Conservation (phyloP, 2,888 invertebrate species). For the Hofmannophila pseudospretella region DNA sequence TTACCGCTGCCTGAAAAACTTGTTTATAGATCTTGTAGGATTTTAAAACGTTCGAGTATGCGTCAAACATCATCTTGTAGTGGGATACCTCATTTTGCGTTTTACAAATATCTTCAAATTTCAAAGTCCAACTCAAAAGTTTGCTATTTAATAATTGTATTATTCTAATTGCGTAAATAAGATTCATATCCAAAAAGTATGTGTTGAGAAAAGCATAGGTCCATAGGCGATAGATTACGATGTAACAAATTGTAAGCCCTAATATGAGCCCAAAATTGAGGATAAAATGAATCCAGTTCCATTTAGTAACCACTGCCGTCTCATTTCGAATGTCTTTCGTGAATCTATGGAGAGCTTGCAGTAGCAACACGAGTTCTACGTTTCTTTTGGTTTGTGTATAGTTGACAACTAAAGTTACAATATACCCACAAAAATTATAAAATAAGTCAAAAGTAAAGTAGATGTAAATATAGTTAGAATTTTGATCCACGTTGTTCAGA, state of each 20-base stretch:
- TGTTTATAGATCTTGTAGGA: conserved; percentile 8
- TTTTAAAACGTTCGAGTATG: conserved; percentile 10
- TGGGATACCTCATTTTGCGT: no score
- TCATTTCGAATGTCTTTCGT: background rate
- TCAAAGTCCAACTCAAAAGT: background rate
- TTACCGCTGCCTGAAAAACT: conserved; percentile 10
- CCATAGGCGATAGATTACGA: background rate
- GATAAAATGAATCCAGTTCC: background rate
- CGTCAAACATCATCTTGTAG: background rate
- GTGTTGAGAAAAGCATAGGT: background rate
- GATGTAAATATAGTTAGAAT: background rate
- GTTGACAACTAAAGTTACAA: background rate
- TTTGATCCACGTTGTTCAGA: background rate
- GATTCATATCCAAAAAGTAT: background rate
- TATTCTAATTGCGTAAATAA: background rate
- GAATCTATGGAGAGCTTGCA: background rate
- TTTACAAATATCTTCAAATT: background rate
- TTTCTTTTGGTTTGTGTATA: background rate
- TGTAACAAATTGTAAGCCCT: background rate
- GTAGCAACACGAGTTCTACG: background rate
- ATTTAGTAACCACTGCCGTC: background rate
- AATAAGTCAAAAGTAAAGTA: background rate
- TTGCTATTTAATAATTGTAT: background rate
- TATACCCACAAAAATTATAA: background rate
- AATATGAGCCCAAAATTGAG: no score